These are phyloP conservation scores for Leptinotarsa haldemani DNA, from an alignment of 2,888 invertebrate species.

Conservation along the genomic window DNA sequence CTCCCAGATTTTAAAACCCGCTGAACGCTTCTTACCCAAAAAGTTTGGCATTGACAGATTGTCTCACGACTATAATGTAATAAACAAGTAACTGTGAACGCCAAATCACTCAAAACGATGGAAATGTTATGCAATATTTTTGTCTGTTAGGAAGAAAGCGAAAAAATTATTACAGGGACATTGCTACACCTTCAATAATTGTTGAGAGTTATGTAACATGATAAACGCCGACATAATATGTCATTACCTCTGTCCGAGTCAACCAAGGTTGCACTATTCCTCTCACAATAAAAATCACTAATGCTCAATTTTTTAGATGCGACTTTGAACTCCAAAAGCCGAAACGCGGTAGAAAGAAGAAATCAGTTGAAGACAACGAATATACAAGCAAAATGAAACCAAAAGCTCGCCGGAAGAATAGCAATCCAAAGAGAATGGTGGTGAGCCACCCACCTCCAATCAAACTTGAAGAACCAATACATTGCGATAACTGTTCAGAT, in stretches of 20 bases:
- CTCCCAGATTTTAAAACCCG: no score
- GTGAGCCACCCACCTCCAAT: conserved; percentile 42
- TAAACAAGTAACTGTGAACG: no score
- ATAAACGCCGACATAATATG: background rate
- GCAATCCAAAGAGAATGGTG: conserved; percentile 35
- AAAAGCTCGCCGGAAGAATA: conserved; percentile 35
- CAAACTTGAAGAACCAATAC: conserved; percentile 57
- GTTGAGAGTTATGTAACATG: no score
- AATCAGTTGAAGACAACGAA: background rate
- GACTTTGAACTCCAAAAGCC: background rate
- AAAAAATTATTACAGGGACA: no score
- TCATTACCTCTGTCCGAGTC: background rate
- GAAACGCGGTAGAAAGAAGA: conserved; percentile 28
- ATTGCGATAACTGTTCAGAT: conserved; percentile 58
- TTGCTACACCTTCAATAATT: no score
- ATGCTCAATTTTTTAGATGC: conserved; percentile 33
- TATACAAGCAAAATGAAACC: conserved; percentile 24
- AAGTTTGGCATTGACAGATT: no score
- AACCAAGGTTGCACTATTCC: background rate
- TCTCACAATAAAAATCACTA: conserved; percentile 12
- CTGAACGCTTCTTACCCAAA: no score
- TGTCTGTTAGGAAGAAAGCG: no score
- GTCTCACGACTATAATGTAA: no score
- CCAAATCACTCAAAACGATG: no score
- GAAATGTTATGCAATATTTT: no score